These are phyloP conservation scores for Lepus americanus DNA, from an alignment of 2,113 vertebrate genomes.

Conservation along the genomic window DNA sequence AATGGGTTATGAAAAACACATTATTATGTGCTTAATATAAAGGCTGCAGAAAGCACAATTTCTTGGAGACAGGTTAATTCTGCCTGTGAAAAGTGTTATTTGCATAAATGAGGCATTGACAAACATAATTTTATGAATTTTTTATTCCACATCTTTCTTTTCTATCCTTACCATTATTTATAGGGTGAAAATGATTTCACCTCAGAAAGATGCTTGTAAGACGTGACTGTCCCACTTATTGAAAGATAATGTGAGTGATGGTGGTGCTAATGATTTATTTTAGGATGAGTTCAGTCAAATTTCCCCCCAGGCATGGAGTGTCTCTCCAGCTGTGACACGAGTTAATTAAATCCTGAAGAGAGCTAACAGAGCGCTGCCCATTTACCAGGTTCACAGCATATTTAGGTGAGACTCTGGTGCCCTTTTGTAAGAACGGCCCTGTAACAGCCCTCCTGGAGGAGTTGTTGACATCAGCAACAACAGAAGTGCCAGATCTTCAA, in stretches of 20 bases:
- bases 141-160: background rate
- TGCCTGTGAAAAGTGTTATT: slow-evolving; percentile 26
- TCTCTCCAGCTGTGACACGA: slow-evolving; percentile 32
- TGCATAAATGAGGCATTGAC: background rate
- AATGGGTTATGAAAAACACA: background rate
- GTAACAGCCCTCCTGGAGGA: background rate
- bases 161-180: background rate
- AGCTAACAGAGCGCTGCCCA: background rate
- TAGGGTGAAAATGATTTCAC: slow-evolving; percentile 23
- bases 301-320: slow-evolving; percentile 6
- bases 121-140: slow-evolving; percentile 29
- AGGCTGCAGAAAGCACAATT: background rate
- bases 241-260: background rate
- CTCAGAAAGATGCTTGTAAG: background rate
- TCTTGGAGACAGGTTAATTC: background rate
- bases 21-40: too few relatives aligned
- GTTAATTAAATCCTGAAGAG: slow-evolving; percentile 62
- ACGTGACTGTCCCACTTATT: slow-evolving; percentile 12
- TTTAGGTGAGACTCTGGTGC: background rate
- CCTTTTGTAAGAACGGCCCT: background rate
- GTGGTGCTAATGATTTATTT: slow-evolving; percentile 13
- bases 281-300: slow-evolving; percentile 39
- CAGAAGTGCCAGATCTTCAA: background rate
- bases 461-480: background rate
- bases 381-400: background rate